A percentile compares a stretch with the other conserved stretches of the same genome.
These are phyloP conservation scores for Dendroctonus ponderosae DNA, from an alignment of 1,140 invertebrate genomes.

Conservation along the genomic window DNA sequence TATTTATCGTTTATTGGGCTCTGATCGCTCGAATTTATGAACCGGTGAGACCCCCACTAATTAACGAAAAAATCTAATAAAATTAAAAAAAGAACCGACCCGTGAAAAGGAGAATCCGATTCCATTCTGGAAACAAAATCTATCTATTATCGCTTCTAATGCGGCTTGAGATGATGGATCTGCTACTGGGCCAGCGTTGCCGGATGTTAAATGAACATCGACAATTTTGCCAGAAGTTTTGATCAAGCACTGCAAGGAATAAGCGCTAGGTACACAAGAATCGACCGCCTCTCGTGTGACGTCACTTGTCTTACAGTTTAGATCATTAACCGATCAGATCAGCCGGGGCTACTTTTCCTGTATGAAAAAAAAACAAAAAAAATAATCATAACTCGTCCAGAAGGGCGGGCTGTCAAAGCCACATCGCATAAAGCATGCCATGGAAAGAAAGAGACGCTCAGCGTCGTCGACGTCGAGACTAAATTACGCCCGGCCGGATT, in stretches of 20 bases:
- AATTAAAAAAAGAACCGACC: too few species aligned
- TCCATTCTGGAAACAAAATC: not conserved
- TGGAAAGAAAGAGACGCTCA: conserved; percentile 27
- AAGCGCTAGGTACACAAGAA: not conserved
- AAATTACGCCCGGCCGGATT: conserved; percentile 47
- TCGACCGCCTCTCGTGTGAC: not conserved
- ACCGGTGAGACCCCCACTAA: conserved; percentile 32
- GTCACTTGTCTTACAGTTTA: not conserved
- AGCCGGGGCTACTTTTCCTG: not conserved
- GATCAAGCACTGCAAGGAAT: not conserved
- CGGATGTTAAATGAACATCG: too few species aligned
- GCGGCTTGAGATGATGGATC: too few species aligned
- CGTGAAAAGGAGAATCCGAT: not conserved
- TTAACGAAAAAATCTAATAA: conserved; percentile 26
- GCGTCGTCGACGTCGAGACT: conserved; percentile 33
- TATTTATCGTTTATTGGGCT: conserved; percentile 31
- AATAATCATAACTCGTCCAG: not conserved
- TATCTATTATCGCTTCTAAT: not conserved
- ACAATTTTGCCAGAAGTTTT: too few species aligned
- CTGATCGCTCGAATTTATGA: conserved; percentile 32
- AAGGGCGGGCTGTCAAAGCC: conserved; percentile 22
- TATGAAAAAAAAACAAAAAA: too few species aligned
- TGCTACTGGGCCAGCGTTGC: too few species aligned
- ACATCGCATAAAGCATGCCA: conserved; percentile 26
- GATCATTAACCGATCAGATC: not conserved